A percentile compares a stretch with the other conserved stretches of the same genome.
Conservation (phyloP, 2,113 vertebrate genomes). For the Myxocyprinus asiaticus region DNA sequence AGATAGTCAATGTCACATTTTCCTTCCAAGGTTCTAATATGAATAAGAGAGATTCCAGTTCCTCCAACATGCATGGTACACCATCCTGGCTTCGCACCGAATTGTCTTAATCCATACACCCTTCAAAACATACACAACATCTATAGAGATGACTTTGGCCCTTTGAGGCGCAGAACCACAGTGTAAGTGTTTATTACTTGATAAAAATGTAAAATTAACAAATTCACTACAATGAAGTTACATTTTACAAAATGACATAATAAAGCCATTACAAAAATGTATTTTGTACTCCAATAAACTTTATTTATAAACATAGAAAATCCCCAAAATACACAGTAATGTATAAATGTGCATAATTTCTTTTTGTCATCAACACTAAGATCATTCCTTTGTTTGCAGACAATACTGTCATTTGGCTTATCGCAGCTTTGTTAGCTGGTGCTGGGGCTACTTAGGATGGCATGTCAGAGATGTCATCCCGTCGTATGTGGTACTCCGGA, state of each 20-base stretch:
- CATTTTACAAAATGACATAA: too few relatives aligned
- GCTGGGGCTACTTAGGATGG: background rate
- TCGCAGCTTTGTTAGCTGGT: conserved; percentile 10
- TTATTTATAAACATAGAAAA: background rate
- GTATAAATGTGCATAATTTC: background rate
- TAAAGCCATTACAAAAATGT: too few relatives aligned
- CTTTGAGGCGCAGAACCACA: background rate
- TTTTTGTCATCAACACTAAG: background rate
- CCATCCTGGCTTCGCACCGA: background rate
- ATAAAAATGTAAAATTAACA: too few relatives aligned
- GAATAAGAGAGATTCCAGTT: background rate
- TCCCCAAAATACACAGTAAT: background rate
- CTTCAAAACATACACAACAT: background rate
- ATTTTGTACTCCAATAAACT: background rate
- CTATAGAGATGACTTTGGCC: background rate
- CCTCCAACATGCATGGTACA: background rate
- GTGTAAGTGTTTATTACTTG: background rate
- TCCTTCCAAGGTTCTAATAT: background rate
- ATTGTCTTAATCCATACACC: background rate
- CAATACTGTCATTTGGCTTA: background rate
- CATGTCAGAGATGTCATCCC: background rate
- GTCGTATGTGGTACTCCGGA: background rate
- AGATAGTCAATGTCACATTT: too few relatives aligned
- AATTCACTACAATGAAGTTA: background rate
- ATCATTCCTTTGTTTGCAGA: background rate